Percentiles rank a stretch among this genome's conserved stretches.
Conservation (phyloP, 2,113 vertebrate species). For the Chamaetylas fuelleborni region DNA sequence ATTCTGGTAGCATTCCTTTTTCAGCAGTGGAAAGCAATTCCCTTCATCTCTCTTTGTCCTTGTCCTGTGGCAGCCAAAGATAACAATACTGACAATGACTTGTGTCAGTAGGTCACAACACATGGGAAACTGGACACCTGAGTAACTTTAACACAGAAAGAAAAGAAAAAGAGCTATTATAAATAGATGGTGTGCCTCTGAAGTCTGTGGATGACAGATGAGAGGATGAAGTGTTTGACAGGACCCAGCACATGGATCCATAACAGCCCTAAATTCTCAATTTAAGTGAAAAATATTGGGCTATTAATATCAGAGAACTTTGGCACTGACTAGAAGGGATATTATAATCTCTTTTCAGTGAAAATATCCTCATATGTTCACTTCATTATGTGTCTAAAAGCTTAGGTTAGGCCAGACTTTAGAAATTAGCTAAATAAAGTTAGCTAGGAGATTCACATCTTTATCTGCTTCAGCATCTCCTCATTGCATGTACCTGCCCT, state of each 20-base stretch:
- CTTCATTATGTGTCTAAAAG: constrained; percentile 18
- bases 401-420: constrained; percentile 21
- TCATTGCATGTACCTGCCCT: background rate
- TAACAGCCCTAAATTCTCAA: background rate
- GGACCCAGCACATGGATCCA: constrained; percentile 22
- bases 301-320: background rate
- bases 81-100: background rate
- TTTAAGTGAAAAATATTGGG: background rate
- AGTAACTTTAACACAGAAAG: constrained; percentile 36
- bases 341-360: background rate
- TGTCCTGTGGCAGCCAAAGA: background rate
- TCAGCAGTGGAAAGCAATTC: background rate
- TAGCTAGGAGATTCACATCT: constrained; percentile 1
- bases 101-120: background rate
- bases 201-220: constrained; percentile 16
- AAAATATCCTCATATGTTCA: background rate
- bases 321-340: constrained; percentile 18
- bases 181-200: constrained; percentile 24
- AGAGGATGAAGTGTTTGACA: constrained; percentile 47
- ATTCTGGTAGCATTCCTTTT: background rate
- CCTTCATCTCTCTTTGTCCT: background rate
- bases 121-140: background rate
- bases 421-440: constrained; percentile 47
- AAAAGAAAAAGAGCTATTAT: background rate
- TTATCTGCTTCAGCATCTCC: background rate